These are phyloP conservation scores for Chaetura pelagica DNA, from an alignment of 2,113 vertebrate genomes.

Conservation along the genomic window DNA sequence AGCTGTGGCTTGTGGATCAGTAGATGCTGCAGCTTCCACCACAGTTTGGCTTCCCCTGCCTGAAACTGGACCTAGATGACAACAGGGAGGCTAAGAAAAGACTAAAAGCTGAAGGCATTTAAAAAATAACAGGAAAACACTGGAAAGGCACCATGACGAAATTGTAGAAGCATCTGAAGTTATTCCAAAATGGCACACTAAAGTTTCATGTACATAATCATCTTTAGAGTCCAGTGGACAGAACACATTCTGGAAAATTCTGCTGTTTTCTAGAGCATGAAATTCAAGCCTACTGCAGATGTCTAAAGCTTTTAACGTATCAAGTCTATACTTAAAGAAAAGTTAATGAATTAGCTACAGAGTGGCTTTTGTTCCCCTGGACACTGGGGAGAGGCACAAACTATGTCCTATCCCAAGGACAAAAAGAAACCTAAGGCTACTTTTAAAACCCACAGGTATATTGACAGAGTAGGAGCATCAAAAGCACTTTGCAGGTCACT, in stretches of 20 bases:
- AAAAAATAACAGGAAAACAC: background rate
- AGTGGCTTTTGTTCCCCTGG: background rate
- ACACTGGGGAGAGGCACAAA: background rate
- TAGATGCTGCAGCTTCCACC: background rate
- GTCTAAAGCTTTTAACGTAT: background rate
- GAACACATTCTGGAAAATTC: background rate
- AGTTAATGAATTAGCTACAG: background rate
- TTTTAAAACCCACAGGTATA: background rate
- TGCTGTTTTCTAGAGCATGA: background rate
- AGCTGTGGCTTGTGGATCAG: background rate
- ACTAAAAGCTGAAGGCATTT: background rate
- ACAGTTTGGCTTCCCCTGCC: background rate
- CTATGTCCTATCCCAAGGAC: background rate
- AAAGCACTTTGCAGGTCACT: background rate
- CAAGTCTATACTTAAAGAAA: background rate
- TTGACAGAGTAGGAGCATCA: background rate
- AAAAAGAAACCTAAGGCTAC: background rate
- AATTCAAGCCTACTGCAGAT: background rate
- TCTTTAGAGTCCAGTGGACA: background rate
- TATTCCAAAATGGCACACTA: background rate
- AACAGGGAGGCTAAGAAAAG: background rate
- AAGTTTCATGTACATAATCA: background rate
- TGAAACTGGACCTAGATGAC: background rate
- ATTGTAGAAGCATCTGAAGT: background rate
- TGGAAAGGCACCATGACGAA: background rate